Percentiles rank a stretch among this genome's conserved stretches.
These are phyloP conservation scores for Rhodinocichla rosea DNA, from an alignment of 2,113 vertebrate species.

Conservation along the genomic window DNA sequence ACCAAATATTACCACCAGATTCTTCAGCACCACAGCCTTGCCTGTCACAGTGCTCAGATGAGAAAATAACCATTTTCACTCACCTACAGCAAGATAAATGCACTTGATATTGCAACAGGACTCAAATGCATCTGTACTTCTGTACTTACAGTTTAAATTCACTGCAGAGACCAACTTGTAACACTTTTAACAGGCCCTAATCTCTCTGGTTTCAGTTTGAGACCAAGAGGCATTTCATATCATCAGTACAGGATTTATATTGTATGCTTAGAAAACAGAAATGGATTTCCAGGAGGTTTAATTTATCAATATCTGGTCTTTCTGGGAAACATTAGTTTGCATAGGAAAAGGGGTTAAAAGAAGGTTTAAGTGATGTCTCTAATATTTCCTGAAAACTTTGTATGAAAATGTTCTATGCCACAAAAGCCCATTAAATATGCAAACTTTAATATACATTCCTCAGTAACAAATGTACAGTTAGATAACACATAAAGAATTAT, in stretches of 20 bases:
- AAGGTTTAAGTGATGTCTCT: slow-evolving; percentile 57
- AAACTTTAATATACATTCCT: slow-evolving; percentile 83
- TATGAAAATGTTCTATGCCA: slow-evolving; percentile 62
- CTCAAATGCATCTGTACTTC: not conserved
- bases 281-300: slow-evolving; percentile 20
- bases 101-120: not conserved
- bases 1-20: not conserved
- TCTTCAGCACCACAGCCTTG: not conserved
- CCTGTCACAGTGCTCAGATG: not conserved
- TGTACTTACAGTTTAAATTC: not conserved
- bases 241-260: slow-evolving; percentile 17
- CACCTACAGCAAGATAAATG: not conserved
- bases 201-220: slow-evolving; percentile 52
- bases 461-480: slow-evolving; percentile 84
- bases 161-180: not conserved
- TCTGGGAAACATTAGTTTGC: slow-evolving; percentile 54
- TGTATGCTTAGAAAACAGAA: slow-evolving; percentile 38
- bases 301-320: slow-evolving; percentile 56
- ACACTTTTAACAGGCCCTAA: slow-evolving; percentile 38
- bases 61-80: not conserved
- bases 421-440: slow-evolving; percentile 80
- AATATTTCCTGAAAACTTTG: slow-evolving; percentile 77
- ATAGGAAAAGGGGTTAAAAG: slow-evolving; percentile 70
- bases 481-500: slow-evolving; percentile 87
- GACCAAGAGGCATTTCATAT: slow-evolving; percentile 34